A percentile compares a stretch with the other conserved stretches of the same genome.
Evolutionary conservation across 2,888 invertebrate genomes (phyloP).

Genomic region (Catotricha subobsoleta): DNA sequence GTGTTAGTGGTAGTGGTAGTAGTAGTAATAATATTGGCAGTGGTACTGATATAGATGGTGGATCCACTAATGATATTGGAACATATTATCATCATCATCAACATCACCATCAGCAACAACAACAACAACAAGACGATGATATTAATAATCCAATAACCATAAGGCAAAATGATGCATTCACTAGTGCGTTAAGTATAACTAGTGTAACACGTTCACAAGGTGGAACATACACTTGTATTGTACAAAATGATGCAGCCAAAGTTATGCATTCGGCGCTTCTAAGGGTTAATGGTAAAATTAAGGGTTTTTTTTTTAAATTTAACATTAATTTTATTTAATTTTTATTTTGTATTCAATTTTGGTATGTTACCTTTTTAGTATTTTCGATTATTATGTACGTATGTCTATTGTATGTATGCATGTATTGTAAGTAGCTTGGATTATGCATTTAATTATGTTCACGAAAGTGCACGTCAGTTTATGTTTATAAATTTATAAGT

Average conservation of each 20-base stretch:
- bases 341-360: constrained; percentile 1
- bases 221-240: constrained; percentile 41
- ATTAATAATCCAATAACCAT: constrained; percentile 29
- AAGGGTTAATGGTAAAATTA: constrained; percentile 39
- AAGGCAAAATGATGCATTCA: constrained; percentile 40
- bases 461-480: too few relatives aligned
- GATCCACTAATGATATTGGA: constrained; percentile 9
- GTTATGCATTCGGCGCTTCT: constrained; percentile 39
- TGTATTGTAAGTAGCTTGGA: too few relatives aligned
- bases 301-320: too few relatives aligned
- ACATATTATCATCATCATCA: too few relatives aligned
- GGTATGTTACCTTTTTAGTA: too few relatives aligned
- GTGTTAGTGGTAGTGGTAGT: constrained; percentile 12
- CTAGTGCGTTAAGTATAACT: constrained; percentile 39
- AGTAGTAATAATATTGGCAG: constrained; percentile 13
- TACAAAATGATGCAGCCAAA: constrained; percentile 38
- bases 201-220: constrained; percentile 37
- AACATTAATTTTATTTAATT: not conserved
- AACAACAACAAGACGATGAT: too few relatives aligned
- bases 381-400: too few relatives aligned
- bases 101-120: too few relatives aligned
- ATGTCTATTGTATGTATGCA: too few relatives aligned
- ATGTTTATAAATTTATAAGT: too few relatives aligned
- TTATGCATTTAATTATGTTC: too few relatives aligned
- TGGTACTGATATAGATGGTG: constrained; percentile 14